Base-by-base conservation (phyloP, 1,140 invertebrate genomes). In the Sitobion miscanthi region DNA sequence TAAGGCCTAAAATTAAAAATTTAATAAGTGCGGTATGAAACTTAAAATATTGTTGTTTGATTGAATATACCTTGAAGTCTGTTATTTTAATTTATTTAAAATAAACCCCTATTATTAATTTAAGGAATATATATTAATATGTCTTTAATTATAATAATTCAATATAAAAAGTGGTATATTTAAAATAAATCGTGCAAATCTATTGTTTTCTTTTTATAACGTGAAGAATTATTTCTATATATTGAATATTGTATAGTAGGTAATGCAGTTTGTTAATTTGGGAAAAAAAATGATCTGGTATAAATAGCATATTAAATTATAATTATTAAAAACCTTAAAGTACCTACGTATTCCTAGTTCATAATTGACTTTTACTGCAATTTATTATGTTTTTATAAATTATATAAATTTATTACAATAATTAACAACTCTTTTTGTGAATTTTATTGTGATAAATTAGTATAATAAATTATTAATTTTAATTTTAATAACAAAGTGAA, bases 381-480 rank as follows among this genome's bases (percentile, higher is more conserved):
- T n/a, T n/a, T n/a, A 77, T 77, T 77, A 77, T 77, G 14, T 77
- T 77, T n/a, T n/a, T n/a, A 77, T 77, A 77, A 77, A 77, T 77
- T 77, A n/a, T 77, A 77, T 77, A 17, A 77, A 77, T 77, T n/a
- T 77, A 77, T 77, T 77, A 77, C 62, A 77, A 77, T 77, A n/a
- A 77, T 47, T 47, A 47, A 69, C 62, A 47, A 69, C 62, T n/a
- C 62, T 77, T n/a, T n/a, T 30, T n/a, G 30, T 17, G 14, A 35
- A n/a, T 38, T 38, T 38, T 38, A 38, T n/a, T 77, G n/a, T 17
- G n/a, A 77, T 77, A 77, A 17, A 77, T 77, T 14, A 77, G 30
- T n/a, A 77, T 77, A 35, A 77, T 77, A 77, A 77, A 77, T 77
- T n/a, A 77, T 35, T n/a, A 77, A 77, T 77, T 77, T 20, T 17